These are phyloP conservation scores for Aleiodes leptofemur DNA, from an alignment of 2,888 invertebrate species.

Conservation along the genomic window DNA sequence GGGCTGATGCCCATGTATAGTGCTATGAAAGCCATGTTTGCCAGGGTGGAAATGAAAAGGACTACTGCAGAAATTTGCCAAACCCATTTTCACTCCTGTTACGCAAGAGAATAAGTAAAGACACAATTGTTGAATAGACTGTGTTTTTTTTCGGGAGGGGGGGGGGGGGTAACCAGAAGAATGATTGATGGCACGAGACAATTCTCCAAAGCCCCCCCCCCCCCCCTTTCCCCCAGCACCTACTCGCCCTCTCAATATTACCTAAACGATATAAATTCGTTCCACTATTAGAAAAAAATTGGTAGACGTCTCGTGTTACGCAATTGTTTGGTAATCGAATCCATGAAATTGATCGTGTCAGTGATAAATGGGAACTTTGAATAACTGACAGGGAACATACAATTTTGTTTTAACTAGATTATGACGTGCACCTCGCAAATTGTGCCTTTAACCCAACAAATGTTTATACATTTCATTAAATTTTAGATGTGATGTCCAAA, in stretches of 20 bases:
- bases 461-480: too few relatives aligned
- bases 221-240: too few relatives aligned
- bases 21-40: conserved; percentile 22
- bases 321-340: conserved; percentile 2
- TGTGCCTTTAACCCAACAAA: too few relatives aligned
- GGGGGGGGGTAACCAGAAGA: background rate
- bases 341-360: conserved; percentile 41
- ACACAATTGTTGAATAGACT: conserved; percentile 32
- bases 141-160: background rate
- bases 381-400: background rate
- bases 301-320: conserved; percentile 26
- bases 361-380: conserved; percentile 35
- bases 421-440: too few relatives aligned
- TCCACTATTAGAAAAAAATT: conserved; percentile 9
- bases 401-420: background rate
- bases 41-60: conserved; percentile 40
- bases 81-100: background rate
- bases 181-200: background rate
- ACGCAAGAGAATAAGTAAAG: conserved; percentile 33
- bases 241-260: conserved; percentile 16
- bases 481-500: too few relatives aligned
- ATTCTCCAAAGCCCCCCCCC: conserved; percentile 2
- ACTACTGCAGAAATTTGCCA: conserved; percentile 2
- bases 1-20: background rate
- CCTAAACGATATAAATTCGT: conserved; percentile 42